Percentiles rank a stretch among this genome's conserved stretches.
phyloP scores from a whole-genome alignment of 2,113 vertebrate genomes.

The Aythya baeri region DNA sequence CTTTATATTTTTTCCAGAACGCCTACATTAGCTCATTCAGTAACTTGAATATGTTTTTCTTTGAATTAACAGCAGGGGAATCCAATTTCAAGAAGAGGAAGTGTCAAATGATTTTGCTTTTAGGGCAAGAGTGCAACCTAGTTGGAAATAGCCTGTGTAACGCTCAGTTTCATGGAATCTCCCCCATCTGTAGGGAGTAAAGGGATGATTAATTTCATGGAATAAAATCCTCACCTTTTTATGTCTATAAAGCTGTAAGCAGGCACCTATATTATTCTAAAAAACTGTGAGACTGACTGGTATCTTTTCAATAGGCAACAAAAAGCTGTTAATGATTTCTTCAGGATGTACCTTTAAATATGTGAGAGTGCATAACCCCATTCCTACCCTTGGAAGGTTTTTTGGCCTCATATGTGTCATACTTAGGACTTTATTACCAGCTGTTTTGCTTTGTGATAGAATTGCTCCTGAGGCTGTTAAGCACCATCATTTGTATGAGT shows the following conservation, averaged over 20 bases:
- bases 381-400: neutral
- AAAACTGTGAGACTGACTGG: neutral
- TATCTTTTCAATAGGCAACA: neutral
- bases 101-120: neutral
- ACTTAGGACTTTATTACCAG: neutral
- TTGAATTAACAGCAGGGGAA: neutral
- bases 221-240: neutral
- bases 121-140: neutral
- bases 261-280: neutral
- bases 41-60: neutral
- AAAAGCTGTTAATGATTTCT: neutral
- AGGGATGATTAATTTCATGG: neutral
- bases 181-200: neutral
- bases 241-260: neutral
- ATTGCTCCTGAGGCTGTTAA: neutral
- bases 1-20: neutral
- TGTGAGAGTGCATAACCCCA: neutral
- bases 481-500: neutral
- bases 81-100: neutral
- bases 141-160: neutral
- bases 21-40: fast-evolving
- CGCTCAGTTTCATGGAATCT: neutral
- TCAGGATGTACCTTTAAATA: neutral
- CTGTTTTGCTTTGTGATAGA: neutral
- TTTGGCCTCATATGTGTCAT: neutral